These are phyloP conservation scores for Holothuria leucospilota DNA, from an alignment of 53 echinoderm and acorn worm species.

Conservation along the genomic window DNA sequence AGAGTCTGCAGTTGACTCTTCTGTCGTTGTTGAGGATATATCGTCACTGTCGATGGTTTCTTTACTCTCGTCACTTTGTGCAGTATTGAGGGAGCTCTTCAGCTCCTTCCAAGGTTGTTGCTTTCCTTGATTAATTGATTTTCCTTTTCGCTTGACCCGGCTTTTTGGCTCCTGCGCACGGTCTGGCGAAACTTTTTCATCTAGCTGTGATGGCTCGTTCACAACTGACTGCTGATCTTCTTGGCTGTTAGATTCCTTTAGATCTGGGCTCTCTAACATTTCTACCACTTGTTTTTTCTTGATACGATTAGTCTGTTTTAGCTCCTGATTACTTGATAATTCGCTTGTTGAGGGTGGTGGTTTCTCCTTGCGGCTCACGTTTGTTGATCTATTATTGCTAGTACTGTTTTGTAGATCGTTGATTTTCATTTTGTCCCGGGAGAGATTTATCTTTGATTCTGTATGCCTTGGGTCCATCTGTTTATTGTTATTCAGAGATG, in stretches of 20 bases:
- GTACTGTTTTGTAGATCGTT: conserved; percentile 58
- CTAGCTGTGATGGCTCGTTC: conserved; percentile 13
- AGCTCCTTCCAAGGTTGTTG: conserved; percentile 52
- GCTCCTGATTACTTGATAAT: conserved; percentile 7
- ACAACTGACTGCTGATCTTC: background rate
- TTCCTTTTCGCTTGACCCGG: conserved; percentile 31
- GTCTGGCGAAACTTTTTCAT: conserved; percentile 1
- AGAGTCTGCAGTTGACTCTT: conserved; percentile 92
- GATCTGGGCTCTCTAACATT: background rate
- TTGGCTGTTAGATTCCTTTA: conserved; percentile 5
- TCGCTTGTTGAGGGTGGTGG: conserved; percentile 25
- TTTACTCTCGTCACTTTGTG: conserved; percentile 69
- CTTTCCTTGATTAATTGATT: conserved; percentile 44
- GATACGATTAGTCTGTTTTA: background rate
- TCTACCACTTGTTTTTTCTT: conserved; percentile 30
- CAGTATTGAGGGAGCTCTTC: conserved; percentile 45
- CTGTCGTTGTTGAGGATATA: conserved; percentile 96
- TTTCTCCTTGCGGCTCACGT: background rate
- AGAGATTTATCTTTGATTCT: conserved; percentile 34
- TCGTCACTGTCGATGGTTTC: conserved; percentile 77
- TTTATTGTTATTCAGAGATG: conserved; percentile 45
- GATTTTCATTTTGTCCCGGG: conserved; percentile 45
- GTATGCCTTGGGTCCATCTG: conserved; percentile 43
- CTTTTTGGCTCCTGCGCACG: conserved; percentile 22
- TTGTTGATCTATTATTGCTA: conserved; percentile 39